These are phyloP conservation scores for Eumeta japonica DNA, from an alignment of 1,140 invertebrate genomes.

Conservation along the genomic window DNA sequence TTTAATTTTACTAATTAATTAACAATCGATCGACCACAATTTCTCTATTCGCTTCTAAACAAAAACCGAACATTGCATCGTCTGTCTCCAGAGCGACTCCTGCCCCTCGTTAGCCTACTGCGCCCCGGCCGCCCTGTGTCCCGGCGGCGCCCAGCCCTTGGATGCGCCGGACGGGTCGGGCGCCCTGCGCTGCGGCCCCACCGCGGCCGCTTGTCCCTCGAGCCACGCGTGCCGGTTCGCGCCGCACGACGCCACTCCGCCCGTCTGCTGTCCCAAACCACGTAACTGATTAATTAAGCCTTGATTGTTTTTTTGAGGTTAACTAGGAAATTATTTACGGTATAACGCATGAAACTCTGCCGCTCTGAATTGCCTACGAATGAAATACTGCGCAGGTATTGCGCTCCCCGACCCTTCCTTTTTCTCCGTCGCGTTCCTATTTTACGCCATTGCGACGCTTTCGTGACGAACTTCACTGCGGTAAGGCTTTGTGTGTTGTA, in stretches of 20 bases:
- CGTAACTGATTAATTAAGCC: conserved; percentile 44
- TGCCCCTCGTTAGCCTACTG: conserved; percentile 79
- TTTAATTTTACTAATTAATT: too few relatives aligned
- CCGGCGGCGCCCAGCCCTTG: conserved; percentile 68
- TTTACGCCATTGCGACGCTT: too few relatives aligned
- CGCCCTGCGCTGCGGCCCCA: conserved; percentile 69
- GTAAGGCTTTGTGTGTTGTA: too few relatives aligned
- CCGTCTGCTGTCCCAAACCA: conserved; percentile 81
- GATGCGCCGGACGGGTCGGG: conserved; percentile 59
- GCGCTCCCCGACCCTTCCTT: too few relatives aligned
- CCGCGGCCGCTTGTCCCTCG: conserved; percentile 72
- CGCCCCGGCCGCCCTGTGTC: conserved; percentile 72
- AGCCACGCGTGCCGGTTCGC: conserved; percentile 82
- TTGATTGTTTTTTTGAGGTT: not conserved
- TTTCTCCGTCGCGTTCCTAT: too few relatives aligned
- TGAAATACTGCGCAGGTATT: too few relatives aligned
- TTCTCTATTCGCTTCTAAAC: too few relatives aligned
- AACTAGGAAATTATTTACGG: too few relatives aligned
- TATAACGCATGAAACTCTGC: too few relatives aligned
- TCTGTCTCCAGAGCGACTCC: conserved; percentile 44
- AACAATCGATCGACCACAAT: too few relatives aligned
- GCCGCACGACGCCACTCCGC: conserved; percentile 66
- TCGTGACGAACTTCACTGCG: too few relatives aligned
- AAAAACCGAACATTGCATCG: not conserved
- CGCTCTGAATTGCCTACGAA: too few relatives aligned